Evolutionary conservation across 2,113 vertebrate genomes (phyloP).

Genomic region (Trachemys scripta): DNA sequence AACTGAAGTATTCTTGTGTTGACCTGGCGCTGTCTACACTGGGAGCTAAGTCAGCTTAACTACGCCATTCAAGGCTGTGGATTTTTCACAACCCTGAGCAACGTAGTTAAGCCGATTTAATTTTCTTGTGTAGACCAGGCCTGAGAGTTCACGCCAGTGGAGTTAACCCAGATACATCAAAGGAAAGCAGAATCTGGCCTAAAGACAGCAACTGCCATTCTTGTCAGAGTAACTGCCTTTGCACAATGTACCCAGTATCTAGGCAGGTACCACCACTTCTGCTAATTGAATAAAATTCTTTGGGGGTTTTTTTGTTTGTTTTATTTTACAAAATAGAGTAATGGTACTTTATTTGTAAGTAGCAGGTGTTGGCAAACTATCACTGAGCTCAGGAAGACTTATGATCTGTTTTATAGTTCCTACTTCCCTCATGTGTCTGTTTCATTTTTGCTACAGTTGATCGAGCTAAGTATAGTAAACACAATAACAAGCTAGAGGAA

Average conservation of each 20-base stretch:
- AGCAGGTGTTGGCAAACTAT: constrained; percentile 19
- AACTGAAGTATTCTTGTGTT: background rate
- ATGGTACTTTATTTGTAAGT: background rate
- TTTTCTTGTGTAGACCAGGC: background rate
- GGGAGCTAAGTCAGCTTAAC: background rate
- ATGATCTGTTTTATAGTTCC: constrained; percentile 31
- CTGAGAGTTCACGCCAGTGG: background rate
- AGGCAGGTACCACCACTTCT: background rate
- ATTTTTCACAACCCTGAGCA: background rate
- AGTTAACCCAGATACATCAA: background rate
- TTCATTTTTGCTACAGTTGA: constrained; percentile 53
- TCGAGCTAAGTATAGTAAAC: constrained; percentile 67
- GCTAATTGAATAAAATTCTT: background rate
- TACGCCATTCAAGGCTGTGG: background rate
- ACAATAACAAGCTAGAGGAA: constrained; percentile 48
- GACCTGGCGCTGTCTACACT: background rate
- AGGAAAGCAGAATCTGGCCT: background rate
- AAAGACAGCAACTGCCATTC: background rate
- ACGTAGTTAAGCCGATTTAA: background rate
- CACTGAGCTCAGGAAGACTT: constrained; percentile 45
- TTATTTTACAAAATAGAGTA: constrained; percentile 3
- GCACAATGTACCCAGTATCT: background rate
- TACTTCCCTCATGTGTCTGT: background rate
- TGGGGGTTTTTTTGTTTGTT: background rate
- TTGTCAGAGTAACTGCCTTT: background rate